phyloP scores from a whole-genome alignment of 2,797 vertebrate species.

The Phoeniculus purpureus region DNA sequence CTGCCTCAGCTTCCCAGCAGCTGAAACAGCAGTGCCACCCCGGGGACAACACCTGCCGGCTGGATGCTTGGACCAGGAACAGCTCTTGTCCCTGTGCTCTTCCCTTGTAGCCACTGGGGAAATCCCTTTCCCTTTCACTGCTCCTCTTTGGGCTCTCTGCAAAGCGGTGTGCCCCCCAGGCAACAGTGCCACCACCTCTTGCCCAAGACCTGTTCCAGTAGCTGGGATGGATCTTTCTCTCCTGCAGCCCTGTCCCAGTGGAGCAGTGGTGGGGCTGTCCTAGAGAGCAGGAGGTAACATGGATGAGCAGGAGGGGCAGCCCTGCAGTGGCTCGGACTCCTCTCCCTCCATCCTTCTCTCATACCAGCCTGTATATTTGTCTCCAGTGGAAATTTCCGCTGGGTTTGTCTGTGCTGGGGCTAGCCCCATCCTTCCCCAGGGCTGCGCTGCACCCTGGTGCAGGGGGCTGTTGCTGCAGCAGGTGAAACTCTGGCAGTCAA shows the following conservation, averaged over 20 bases:
- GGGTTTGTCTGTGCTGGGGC: background rate
- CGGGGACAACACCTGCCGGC: background rate
- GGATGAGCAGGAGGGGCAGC: background rate
- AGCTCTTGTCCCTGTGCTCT: background rate
- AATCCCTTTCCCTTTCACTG: background rate
- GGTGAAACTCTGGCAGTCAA: background rate
- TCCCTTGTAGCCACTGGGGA: background rate
- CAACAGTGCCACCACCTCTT: background rate
- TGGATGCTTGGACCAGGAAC: fast-evolving
- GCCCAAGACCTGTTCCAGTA: background rate
- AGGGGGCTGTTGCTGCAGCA: background rate
- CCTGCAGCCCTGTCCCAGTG: fast-evolving
- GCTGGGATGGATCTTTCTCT: background rate
- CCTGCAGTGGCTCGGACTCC: background rate
- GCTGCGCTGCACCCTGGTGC: fast-evolving
- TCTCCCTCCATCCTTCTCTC: background rate
- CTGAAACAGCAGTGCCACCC: background rate
- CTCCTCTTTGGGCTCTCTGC: background rate
- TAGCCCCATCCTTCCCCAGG: background rate
- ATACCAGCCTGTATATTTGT: background rate
- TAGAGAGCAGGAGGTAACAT: fast-evolving
- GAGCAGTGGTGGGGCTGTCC: fast-evolving
- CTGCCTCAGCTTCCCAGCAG: background rate
- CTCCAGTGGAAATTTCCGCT: background rate
- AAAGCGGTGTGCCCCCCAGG: background rate